These are phyloP conservation scores for Nesogale talazaci DNA, from an alignment of 2,113 vertebrate genomes.

Conservation along the genomic window DNA sequence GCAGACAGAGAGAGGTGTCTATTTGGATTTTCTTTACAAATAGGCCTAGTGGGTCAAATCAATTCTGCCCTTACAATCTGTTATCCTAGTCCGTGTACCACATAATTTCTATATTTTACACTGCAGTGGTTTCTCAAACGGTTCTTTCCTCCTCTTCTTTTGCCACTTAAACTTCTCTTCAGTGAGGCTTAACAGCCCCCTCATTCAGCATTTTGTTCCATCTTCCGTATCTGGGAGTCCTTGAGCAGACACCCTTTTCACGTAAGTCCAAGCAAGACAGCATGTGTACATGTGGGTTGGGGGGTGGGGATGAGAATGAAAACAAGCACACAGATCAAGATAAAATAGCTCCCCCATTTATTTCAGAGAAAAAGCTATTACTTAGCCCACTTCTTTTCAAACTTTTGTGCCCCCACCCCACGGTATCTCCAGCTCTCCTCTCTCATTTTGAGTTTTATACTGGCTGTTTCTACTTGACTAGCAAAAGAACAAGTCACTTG, in stretches of 20 bases:
- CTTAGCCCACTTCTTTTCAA: constrained; percentile 30
- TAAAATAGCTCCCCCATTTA: constrained; percentile 13
- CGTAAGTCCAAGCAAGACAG: not conserved
- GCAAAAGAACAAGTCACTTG: constrained; percentile 36
- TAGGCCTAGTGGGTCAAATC: not conserved
- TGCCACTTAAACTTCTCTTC: constrained; percentile 13
- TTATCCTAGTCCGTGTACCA: not conserved
- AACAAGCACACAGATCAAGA: constrained; percentile 31
- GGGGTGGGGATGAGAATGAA: not conserved
- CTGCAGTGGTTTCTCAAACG: constrained; percentile 6
- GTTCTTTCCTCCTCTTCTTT: not conserved
- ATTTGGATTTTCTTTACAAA: not conserved
- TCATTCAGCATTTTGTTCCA: constrained; percentile 32
- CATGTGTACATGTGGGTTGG: not conserved
- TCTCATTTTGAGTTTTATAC: constrained; percentile 7
- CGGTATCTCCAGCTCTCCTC: not conserved
- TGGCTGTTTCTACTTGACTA: constrained; percentile 28
- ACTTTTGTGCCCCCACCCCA: no score
- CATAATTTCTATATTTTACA: constrained; percentile 7
- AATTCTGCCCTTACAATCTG: not conserved
- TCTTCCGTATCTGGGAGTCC: not conserved
- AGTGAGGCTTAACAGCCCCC: not conserved
- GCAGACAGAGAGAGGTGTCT: not conserved
- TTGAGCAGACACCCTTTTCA: constrained; percentile 40
- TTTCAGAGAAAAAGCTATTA: constrained; percentile 36